These are phyloP conservation scores for Ceratoteleas bidentatus DNA, from an alignment of 1,140 invertebrate genomes.

Conservation along the genomic window DNA sequence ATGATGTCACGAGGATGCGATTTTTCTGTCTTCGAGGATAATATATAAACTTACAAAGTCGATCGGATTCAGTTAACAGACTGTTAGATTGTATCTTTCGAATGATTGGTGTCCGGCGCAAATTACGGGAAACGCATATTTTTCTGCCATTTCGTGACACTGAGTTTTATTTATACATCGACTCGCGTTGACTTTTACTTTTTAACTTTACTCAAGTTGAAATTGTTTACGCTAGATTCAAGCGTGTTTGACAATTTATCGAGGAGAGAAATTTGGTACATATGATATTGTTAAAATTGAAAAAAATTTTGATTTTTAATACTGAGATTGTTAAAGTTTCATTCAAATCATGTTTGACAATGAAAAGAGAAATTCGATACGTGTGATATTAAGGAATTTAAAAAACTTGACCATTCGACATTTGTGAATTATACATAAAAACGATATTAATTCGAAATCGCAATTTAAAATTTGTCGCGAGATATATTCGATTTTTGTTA, in stretches of 20 bases:
- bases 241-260: background rate
- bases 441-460: too few relatives aligned
- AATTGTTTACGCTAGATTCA: conserved; percentile 13
- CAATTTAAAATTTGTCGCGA: too few relatives aligned
- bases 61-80: background rate
- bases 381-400: too few relatives aligned
- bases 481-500: too few relatives aligned
- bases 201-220: conserved; percentile 30
- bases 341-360: too few relatives aligned
- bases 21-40: background rate
- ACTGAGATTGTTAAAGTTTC: too few relatives aligned
- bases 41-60: background rate
- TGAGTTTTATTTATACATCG: conserved; percentile 34
- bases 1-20: background rate
- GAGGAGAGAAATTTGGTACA: too few relatives aligned
- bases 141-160: conserved; percentile 15
- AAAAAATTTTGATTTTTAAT: too few relatives aligned
- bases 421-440: too few relatives aligned
- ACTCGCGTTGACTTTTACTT: conserved; percentile 44
- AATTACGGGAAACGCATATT: conserved; percentile 31
- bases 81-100: background rate
- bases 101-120: background rate
- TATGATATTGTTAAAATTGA: too few relatives aligned
- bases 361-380: too few relatives aligned
- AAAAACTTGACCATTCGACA: too few relatives aligned